Percentiles rank a stretch among this genome's conserved stretches.
Conservation (phyloP, 2,888 invertebrate species). For the Tortricodes alternella region DNA sequence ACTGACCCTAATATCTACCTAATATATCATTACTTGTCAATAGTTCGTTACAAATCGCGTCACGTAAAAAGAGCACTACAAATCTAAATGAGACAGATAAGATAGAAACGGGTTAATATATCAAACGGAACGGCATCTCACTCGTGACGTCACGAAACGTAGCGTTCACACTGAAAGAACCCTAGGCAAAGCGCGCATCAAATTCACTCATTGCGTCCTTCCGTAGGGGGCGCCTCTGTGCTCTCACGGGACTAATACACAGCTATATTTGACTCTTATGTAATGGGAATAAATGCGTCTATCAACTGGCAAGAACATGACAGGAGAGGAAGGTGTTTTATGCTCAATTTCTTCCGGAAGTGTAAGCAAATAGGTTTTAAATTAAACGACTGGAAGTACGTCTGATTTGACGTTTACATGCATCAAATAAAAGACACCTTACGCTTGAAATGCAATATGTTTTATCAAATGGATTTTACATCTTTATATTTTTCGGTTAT, state of each 20-base stretch:
- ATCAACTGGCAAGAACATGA: neutral
- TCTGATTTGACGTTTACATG: neutral
- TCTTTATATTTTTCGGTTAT: no score
- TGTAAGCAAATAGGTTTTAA: conserved; percentile 7
- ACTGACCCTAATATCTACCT: no score
- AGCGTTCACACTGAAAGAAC: conserved; percentile 25
- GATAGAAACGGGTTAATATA: no score
- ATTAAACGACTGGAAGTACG: neutral
- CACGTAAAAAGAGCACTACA: no score
- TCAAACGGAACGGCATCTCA: neutral
- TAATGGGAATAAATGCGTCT: neutral
- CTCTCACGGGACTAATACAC: conserved; percentile 18
- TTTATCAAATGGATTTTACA: no score
- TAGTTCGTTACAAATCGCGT: no score
- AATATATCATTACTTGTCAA: no score
- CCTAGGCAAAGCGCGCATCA: conserved; percentile 45
- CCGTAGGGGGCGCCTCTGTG: conserved; percentile 48
- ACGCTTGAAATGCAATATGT: no score
- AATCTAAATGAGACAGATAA: no score
- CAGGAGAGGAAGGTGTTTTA: conserved; percentile 3
- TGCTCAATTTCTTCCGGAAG: conserved; percentile 9
- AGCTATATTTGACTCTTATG: neutral
- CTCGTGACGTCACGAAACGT: neutral
- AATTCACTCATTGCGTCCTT: conserved; percentile 54
- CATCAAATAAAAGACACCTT: neutral